Conservation (phyloP, 2,888 invertebrate genomes). For the Acleris sparsana region DNA sequence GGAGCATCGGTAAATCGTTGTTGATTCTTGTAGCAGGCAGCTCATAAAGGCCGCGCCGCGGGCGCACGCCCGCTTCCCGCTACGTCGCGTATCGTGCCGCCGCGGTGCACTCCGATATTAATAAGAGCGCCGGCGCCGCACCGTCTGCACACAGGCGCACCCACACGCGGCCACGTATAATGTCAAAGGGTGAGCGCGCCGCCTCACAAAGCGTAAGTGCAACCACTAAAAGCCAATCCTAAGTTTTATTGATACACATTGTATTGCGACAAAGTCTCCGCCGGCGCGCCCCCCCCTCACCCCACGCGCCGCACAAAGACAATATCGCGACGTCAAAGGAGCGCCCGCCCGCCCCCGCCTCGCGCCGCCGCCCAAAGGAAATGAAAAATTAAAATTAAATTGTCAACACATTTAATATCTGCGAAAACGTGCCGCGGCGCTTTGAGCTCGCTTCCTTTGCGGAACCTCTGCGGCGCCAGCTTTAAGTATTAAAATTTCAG, state of each 20-base stretch:
- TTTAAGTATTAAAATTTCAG: constrained; percentile 81
- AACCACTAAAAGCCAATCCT: constrained; percentile 85
- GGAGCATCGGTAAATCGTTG: neutral
- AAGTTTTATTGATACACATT: constrained; percentile 85
- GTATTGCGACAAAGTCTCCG: constrained; percentile 84
- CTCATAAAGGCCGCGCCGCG: constrained; percentile 40
- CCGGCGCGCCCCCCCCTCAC: constrained; percentile 75
- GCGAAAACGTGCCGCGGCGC: constrained; percentile 82
- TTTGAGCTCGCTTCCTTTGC: constrained; percentile 79
- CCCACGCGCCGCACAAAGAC: constrained; percentile 82
- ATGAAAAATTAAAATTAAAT: constrained; percentile 85
- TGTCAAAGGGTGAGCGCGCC: constrained; percentile 82
- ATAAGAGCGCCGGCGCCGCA: constrained; percentile 61
- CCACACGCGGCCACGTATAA: constrained; percentile 67
- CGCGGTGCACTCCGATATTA: constrained; percentile 60
- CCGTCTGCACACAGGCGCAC: constrained; percentile 56
- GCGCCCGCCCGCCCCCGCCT: constrained; percentile 57
- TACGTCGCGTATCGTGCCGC: constrained; percentile 36
- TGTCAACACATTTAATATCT: constrained; percentile 84
- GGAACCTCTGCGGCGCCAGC: constrained; percentile 70
- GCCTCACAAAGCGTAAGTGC: constrained; percentile 84
- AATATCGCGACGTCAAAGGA: constrained; percentile 84
- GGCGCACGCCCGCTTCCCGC: constrained; percentile 38
- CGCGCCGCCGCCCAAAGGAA: constrained; percentile 74
- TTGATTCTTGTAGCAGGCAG: neutral